phyloP scores from a whole-genome alignment of 53 echinoderm and acorn worm species.

The Echinometra lucunter region DNA sequence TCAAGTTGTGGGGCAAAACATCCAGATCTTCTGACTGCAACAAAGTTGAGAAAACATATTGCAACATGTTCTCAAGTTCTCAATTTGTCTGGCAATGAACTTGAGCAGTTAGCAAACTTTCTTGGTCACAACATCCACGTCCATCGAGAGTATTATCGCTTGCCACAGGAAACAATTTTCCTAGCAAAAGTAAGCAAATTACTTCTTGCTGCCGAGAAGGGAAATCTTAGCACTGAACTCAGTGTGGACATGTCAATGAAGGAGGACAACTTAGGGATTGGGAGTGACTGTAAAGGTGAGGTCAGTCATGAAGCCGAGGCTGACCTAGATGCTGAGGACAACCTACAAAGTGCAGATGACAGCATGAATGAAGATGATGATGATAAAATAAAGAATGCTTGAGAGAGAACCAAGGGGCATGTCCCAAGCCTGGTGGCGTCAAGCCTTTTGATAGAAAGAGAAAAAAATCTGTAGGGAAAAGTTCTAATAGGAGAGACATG shows the following conservation, averaged over 20 bases:
- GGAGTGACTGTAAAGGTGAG: no score
- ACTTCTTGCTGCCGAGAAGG: background rate
- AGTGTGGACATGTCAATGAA: no score
- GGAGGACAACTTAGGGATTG: no score
- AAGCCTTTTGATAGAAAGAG: slow-evolving; percentile 3
- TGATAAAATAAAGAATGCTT: background rate
- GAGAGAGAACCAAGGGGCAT: slow-evolving; percentile 12
- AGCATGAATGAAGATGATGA: no score
- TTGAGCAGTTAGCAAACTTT: slow-evolving; percentile 60
- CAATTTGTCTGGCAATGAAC: slow-evolving; percentile 52
- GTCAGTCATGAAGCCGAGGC: no score
- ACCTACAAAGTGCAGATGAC: no score
- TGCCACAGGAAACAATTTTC: slow-evolving; percentile 61
- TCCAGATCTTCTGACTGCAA: background rate
- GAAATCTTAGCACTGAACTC: background rate
- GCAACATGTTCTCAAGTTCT: slow-evolving; percentile 67
- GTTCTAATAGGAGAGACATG: slow-evolving; percentile 9
- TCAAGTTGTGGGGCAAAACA: no score
- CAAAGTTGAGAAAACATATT: slow-evolving; percentile 65
- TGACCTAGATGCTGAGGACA: no score
- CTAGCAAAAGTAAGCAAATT: slow-evolving; percentile 5
- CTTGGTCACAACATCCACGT: slow-evolving; percentile 60
- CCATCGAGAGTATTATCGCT: slow-evolving; percentile 67
- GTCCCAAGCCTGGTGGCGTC: slow-evolving; percentile 5
- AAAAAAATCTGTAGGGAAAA: slow-evolving; percentile 34